Base-by-base conservation (phyloP, 2,888 invertebrate species). In the Callyntrura guangdongensis region DNA sequence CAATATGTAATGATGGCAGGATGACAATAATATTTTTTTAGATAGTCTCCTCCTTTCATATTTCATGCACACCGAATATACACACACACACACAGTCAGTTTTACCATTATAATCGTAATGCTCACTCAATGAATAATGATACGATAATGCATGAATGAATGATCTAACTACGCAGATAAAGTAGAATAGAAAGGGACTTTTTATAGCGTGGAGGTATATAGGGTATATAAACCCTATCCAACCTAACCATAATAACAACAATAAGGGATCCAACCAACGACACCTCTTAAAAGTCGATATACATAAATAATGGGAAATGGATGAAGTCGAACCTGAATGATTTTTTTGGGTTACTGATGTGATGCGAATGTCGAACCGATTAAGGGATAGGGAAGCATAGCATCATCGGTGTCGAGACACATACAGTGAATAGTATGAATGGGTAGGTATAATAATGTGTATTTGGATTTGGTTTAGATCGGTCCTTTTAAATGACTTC, bases 281-380 rank as follows among this genome's bases (percentile, higher is more conserved):
- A 79, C 81, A 81, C 81, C 81, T 81, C 61, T 81, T 81, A 81
- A 81, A 81, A 81, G 59, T 61, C 81, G n/a, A 81, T 81, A 81
- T 79, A 79, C 79, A 81, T 81, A 81, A 79, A 81, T 81, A 81
- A 61, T 81, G 45, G 12, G 59, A 22, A 47, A 61, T 81, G 59
- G 45, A 81, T 81, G 36, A 61, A 81, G 61, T 81, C 17, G 59
- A 74, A 74, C 69, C 36, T 36, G 12, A 53, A 36, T 81, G 81
- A 61, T 81, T 81, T 81, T n/a, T 81, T 61, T 36, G 59, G 81
- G 36, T 61, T 81, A 61, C 81, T 56, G 56, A 59, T 59, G 20
- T 49, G 47, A 74, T n/a, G 45, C 36, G 47, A 14, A 20, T 49
- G 74, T 49, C 20, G 22, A 12, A 69, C 49, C 47, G 22, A 47